phyloP scores from a whole-genome alignment of 1,140 invertebrate species.

The Thaumetopoea pityocampa region DNA sequence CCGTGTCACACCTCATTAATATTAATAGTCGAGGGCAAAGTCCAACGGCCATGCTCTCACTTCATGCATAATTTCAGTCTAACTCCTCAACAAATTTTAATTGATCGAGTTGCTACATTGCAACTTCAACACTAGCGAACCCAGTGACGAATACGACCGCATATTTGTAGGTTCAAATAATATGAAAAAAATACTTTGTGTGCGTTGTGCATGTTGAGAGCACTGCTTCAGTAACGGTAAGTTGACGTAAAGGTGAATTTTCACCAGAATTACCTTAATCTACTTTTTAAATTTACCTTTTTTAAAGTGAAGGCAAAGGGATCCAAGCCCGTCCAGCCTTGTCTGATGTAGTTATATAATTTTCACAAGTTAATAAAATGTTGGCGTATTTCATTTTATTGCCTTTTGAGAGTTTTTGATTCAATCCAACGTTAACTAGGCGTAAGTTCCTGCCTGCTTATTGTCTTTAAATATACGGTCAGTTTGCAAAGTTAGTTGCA shows the following conservation, averaged over 20 bases:
- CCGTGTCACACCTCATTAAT: slow-evolving; percentile 65
- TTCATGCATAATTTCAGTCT: slow-evolving; percentile 61
- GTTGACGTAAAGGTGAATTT: slow-evolving; percentile 1
- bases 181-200: slow-evolving; percentile 17
- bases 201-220: slow-evolving; percentile 5
- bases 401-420: too few relatives aligned
- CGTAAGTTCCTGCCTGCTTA: too few relatives aligned
- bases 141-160: slow-evolving; percentile 22
- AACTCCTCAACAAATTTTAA: slow-evolving; percentile 51
- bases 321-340: too few relatives aligned
- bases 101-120: slow-evolving; percentile 41
- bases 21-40: slow-evolving; percentile 53
- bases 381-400: too few relatives aligned
- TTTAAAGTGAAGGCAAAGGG: too few relatives aligned
- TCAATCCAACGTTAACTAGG: too few relatives aligned
- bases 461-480: too few relatives aligned
- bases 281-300: too few relatives aligned
- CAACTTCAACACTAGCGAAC: slow-evolving; percentile 35
- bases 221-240: slow-evolving; percentile 10
- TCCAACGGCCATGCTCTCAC: slow-evolving; percentile 46
- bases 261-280: too few relatives aligned
- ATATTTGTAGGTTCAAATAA: slow-evolving; percentile 12
- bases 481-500: too few relatives aligned
- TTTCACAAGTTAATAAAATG: too few relatives aligned
- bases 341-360: too few relatives aligned